Evolutionary conservation across 92 coral and sea anemone genomes (phyloP).

Genomic region (Paragorgia papillata): DNA sequence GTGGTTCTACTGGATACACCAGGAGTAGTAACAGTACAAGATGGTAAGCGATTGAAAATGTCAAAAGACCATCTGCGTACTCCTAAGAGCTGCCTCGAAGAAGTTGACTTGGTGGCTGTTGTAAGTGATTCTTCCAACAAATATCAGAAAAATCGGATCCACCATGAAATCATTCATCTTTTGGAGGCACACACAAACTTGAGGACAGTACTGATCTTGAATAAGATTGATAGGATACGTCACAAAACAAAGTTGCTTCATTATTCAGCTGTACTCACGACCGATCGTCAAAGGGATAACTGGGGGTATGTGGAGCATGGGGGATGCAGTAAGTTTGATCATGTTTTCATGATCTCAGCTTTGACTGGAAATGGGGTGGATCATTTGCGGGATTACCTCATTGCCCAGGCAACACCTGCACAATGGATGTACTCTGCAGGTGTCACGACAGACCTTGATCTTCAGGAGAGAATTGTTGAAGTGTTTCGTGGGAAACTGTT

Average conservation of each 20-base stretch:
- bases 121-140: slow-evolving; percentile 77
- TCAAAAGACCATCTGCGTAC: slow-evolving; percentile 87
- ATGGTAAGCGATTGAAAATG: slow-evolving; percentile 88
- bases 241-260: slow-evolving; percentile 74
- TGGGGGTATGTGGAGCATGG: slow-evolving; percentile 80
- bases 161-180: slow-evolving; percentile 67
- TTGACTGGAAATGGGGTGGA: slow-evolving; percentile 82
- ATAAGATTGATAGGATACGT: slow-evolving; percentile 75
- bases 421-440: slow-evolving; percentile 83
- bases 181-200: slow-evolving; percentile 56
- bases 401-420: slow-evolving; percentile 67
- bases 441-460: slow-evolving; percentile 62
- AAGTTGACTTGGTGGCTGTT: slow-evolving; percentile 84
- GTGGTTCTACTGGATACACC: slow-evolving; percentile 90
- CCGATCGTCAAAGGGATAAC: slow-evolving; percentile 79
- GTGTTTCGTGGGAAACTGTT: slow-evolving; percentile 88
- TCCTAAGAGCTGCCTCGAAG: slow-evolving; percentile 79
- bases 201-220: slow-evolving; percentile 77
- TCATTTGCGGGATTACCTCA: slow-evolving; percentile 70
- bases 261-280: slow-evolving; percentile 67
- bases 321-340: slow-evolving; percentile 85
- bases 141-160: slow-evolving; percentile 69
- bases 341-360: slow-evolving; percentile 90
- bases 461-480: slow-evolving; percentile 77
- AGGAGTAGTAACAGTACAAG: slow-evolving; percentile 76